phyloP scores from a whole-genome alignment of 2,888 invertebrate genomes.

The Thera britannica region DNA sequence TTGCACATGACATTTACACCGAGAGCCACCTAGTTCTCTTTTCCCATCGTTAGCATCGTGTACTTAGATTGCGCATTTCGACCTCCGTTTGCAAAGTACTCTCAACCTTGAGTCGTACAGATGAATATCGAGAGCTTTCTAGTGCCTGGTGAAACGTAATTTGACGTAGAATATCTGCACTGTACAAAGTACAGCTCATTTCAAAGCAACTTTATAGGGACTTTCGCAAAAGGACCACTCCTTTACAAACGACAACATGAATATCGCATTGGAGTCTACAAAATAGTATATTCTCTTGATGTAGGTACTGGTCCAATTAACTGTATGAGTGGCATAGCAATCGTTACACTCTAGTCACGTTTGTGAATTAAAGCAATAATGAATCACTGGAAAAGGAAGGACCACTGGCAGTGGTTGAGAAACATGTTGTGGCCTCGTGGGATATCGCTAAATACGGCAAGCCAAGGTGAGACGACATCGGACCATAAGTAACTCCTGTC shows the following conservation, averaged over 20 bases:
- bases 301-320: constrained; percentile 23
- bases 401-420: constrained; percentile 63
- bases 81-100: constrained; percentile 41
- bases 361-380: constrained; percentile 56
- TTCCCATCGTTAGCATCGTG: constrained; percentile 50
- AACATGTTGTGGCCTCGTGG: constrained; percentile 71
- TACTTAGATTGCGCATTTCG: constrained; percentile 43
- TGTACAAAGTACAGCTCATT: constrained; percentile 10
- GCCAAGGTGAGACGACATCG: constrained; percentile 73
- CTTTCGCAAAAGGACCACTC: constrained; percentile 9
- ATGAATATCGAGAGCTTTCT: constrained; percentile 45
- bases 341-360: constrained; percentile 38
- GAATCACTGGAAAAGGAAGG: constrained; percentile 62
- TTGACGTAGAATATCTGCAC: constrained; percentile 24
- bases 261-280: constrained; percentile 1
- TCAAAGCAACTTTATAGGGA: constrained; percentile 9
- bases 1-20: constrained; percentile 39
- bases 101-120: constrained; percentile 48
- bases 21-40: constrained; percentile 24
- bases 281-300: constrained; percentile 18
- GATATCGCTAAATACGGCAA: constrained; percentile 75
- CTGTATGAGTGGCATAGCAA: constrained; percentile 18
- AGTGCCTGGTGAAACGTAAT: constrained; percentile 32
- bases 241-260: background rate
- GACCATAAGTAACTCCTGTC: constrained; percentile 63